Percentiles rank a stretch among this genome's conserved stretches.
These are phyloP conservation scores for Gobiocypris rarus DNA, from an alignment of 2,113 vertebrate genomes.

Conservation along the genomic window DNA sequence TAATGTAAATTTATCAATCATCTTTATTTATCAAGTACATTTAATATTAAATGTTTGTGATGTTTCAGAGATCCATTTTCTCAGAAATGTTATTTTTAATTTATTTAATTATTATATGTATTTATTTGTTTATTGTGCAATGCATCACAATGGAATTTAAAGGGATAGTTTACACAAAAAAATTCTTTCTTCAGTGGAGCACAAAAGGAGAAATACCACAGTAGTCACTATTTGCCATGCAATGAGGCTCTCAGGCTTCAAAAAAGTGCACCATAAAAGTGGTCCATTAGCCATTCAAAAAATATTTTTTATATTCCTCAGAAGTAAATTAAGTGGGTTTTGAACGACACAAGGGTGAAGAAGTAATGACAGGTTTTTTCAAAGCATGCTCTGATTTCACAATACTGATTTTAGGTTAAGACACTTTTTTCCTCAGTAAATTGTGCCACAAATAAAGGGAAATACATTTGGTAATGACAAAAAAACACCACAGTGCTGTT, in stretches of 20 bases:
- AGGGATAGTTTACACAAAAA: not conserved
- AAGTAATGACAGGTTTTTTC: not conserved
- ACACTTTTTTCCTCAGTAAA: not conserved
- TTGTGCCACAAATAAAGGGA: not conserved
- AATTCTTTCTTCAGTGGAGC: too few relatives aligned
- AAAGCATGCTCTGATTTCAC: not conserved
- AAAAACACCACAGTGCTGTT: not conserved
- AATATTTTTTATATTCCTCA: not conserved
- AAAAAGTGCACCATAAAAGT: not conserved
- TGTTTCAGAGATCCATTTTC: too few relatives aligned
- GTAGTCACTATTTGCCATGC: not conserved
- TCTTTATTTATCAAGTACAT: too few relatives aligned
- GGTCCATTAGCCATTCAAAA: not conserved
- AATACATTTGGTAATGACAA: not conserved
- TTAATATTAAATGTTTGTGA: too few relatives aligned
- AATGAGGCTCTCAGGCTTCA: not conserved
- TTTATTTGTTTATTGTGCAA: too few relatives aligned
- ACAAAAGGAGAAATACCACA: too few relatives aligned
- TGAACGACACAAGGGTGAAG: not conserved
- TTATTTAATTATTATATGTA: too few relatives aligned
- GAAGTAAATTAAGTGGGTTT: not conserved
- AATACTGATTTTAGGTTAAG: not conserved
- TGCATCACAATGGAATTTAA: too few relatives aligned
- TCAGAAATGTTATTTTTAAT: too few relatives aligned
- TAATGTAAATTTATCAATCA: too few relatives aligned